Conservation (phyloP, 2,888 invertebrate genomes). For the Cephus pulcher region DNA sequence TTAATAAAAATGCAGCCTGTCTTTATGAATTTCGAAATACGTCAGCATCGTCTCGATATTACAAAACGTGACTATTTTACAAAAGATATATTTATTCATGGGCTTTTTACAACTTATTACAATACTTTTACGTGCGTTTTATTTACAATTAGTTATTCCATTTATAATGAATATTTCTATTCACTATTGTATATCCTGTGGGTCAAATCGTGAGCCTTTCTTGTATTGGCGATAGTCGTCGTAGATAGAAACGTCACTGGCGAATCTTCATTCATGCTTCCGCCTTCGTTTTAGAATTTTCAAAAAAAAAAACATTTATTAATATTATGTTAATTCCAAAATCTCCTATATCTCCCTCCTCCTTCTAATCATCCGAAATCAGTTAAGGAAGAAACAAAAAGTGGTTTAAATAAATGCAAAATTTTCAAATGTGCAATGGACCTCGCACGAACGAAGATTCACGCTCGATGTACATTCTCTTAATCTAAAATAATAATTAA, state of each 20-base stretch:
- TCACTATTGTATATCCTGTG: slow-evolving; percentile 11
- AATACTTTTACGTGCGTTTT: slow-evolving; percentile 32
- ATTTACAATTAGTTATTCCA: slow-evolving; percentile 36
- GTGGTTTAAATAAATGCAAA: not conserved
- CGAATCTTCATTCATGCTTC: not conserved
- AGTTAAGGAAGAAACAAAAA: not conserved
- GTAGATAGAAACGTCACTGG: not conserved
- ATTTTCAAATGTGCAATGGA: not conserved
- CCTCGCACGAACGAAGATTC: not conserved
- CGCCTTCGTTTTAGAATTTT: not conserved
- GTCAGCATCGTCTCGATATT: no score
- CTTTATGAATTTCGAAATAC: no score
- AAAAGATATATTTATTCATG: slow-evolving; percentile 41
- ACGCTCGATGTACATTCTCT: not conserved
- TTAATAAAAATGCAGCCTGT: no score
- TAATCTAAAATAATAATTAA: slow-evolving; percentile 1
- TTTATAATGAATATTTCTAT: slow-evolving; percentile 15
- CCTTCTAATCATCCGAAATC: not conserved
- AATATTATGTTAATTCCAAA: not conserved
- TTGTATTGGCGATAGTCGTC: slow-evolving; percentile 10
- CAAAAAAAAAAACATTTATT: not conserved
- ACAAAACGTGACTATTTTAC: slow-evolving; percentile 24
- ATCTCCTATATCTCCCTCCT: not conserved
- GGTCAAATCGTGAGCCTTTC: slow-evolving; percentile 15
- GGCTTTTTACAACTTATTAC: slow-evolving; percentile 44